phyloP scores from a whole-genome alignment of 2,113 vertebrate genomes.

The Mellivora capensis region DNA sequence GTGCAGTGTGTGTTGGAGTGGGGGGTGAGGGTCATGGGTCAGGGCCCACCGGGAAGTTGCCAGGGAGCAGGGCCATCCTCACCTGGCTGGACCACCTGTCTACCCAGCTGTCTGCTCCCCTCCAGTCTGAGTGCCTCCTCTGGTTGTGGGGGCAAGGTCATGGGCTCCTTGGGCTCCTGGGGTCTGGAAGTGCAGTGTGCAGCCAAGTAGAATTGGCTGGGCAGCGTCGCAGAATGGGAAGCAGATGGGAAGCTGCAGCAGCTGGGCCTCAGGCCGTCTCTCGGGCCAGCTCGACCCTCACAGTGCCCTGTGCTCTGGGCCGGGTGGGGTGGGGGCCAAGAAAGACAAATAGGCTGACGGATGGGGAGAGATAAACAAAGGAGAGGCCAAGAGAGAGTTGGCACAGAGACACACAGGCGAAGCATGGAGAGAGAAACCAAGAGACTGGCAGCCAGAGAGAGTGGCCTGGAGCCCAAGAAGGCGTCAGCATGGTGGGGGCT shows the following conservation, averaged over 20 bases:
- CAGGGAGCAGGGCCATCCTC: not conserved
- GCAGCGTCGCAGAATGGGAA: not conserved
- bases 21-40: not conserved
- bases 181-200: not conserved
- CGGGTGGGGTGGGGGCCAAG: not conserved
- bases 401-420: not conserved
- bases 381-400: constrained; percentile 27
- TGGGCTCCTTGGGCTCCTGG: not conserved
- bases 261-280: constrained; percentile 19
- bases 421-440: not conserved
- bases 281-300: not conserved
- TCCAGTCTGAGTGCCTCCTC: not conserved
- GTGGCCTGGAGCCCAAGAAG: not conserved
- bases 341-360: constrained; percentile 28
- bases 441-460: not conserved
- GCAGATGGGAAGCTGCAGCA: constrained; percentile 28
- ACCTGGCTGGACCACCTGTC: not conserved
- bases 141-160: not conserved
- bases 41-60: not conserved
- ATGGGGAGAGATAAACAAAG: not conserved
- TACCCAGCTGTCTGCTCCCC: not conserved
- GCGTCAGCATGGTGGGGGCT: not conserved
- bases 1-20: not conserved
- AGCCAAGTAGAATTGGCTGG: not conserved
- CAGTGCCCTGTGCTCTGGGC: not conserved